Conservation (phyloP, 2,113 vertebrate species). For the Microtus montanus region DNA sequence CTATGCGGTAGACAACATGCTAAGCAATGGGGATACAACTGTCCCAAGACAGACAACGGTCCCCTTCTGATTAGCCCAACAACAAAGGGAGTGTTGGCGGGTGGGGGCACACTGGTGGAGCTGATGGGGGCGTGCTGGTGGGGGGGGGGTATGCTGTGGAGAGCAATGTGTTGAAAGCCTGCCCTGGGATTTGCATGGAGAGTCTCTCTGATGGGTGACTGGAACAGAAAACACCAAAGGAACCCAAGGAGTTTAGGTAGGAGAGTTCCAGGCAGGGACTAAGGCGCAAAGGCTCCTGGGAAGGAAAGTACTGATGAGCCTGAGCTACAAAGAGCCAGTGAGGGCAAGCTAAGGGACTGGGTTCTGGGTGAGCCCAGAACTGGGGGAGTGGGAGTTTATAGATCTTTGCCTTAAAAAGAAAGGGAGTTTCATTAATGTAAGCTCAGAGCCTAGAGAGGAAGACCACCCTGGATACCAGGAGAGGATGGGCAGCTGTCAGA, state of each 20-base stretch:
- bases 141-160: background rate
- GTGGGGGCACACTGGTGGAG: too few species aligned
- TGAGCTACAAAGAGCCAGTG: background rate
- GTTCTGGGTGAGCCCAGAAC: background rate
- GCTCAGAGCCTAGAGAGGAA: background rate
- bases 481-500: background rate
- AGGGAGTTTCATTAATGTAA: background rate
- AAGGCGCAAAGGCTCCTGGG: background rate
- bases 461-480: background rate
- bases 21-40: background rate
- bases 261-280: background rate
- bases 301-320: background rate
- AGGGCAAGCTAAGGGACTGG: background rate
- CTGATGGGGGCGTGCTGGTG: too few species aligned
- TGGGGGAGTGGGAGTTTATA: rapidly evolving
- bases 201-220: background rate
- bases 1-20: background rate
- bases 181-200: background rate
- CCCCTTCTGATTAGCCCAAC: background rate
- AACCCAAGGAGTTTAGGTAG: background rate
- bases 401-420: too few species aligned
- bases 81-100: background rate
- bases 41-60: background rate
- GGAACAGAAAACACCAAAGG: background rate
- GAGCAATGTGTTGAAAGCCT: background rate